phyloP scores from a whole-genome alignment of 2,113 vertebrate species.

The Phoenicopterus ruber region DNA sequence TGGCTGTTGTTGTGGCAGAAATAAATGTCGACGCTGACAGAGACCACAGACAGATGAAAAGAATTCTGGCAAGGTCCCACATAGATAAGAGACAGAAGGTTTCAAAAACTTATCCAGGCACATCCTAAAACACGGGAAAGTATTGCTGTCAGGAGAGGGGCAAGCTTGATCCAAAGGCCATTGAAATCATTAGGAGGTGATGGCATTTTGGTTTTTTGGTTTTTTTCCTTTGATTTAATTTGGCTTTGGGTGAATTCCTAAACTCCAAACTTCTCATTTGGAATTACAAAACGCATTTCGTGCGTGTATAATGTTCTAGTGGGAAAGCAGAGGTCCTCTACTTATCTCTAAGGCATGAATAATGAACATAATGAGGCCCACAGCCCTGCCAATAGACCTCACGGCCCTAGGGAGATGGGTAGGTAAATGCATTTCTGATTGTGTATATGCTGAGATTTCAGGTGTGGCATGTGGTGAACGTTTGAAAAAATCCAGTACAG shows the following conservation, averaged over 20 bases:
- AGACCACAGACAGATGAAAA: constrained; percentile 55
- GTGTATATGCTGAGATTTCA: constrained; percentile 25
- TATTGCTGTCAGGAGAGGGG: constrained; percentile 2
- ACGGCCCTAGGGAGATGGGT: constrained; percentile 26
- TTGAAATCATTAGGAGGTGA: background rate
- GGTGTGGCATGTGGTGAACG: constrained; percentile 32
- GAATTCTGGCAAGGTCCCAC: constrained; percentile 28
- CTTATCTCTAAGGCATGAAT: constrained; percentile 26
- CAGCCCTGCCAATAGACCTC: constrained; percentile 38
- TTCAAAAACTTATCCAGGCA: constrained; percentile 39
- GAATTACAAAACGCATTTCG: background rate
- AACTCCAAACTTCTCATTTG: background rate
- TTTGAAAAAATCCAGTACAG: constrained; percentile 40
- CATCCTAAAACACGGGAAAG: background rate
- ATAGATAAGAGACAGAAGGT: constrained; percentile 46
- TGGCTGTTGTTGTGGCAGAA: constrained; percentile 53
- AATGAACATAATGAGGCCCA: constrained; percentile 49
- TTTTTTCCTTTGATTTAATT: constrained; percentile 15
- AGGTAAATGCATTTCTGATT: constrained; percentile 25
- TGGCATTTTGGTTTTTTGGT: background rate
- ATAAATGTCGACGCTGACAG: constrained; percentile 26
- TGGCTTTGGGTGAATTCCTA: constrained; percentile 37
- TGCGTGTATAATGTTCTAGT: background rate
- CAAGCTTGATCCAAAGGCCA: constrained; percentile 14
- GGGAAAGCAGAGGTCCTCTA: constrained; percentile 24